Conservation (phyloP, 2,113 vertebrate species). For the human region GRCh38 chr1:228996501-228997000, state of each 20-base stretch:
- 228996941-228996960: neutral
- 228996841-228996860: neutral
- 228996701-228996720: neutral
- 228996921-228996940: neutral
- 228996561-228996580: neutral
- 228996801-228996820: neutral
- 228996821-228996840: neutral
- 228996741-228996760: neutral
- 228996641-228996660: neutral
- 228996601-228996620: neutral
- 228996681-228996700: accelerated
- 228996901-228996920: conserved; percentile 3
- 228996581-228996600: neutral
- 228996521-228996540: conserved; percentile 27
- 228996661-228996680: neutral
- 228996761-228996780: neutral
- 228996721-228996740: accelerated
- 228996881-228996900: neutral
- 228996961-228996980: neutral
- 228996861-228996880: neutral
- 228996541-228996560: neutral
- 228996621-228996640: neutral
- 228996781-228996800: neutral
- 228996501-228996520: neutral
- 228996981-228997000: neutral